These are phyloP conservation scores for Zhengitettix transpicula DNA, from an alignment of 2,888 invertebrate genomes.

Conservation along the genomic window DNA sequence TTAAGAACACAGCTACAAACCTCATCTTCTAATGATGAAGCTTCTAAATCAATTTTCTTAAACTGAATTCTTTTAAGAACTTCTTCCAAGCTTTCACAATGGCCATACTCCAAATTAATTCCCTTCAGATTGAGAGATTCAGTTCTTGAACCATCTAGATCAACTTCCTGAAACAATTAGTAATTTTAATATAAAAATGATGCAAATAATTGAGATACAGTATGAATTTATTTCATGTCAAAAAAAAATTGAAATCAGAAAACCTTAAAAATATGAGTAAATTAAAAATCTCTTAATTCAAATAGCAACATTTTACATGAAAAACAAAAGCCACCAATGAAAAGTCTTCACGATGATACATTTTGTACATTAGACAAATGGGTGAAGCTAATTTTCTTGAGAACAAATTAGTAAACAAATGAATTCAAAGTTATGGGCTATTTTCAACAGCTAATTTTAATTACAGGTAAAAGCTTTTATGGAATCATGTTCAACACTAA, in stretches of 20 bases:
- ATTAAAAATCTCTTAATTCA: not conserved
- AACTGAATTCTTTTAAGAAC: slow-evolving; percentile 64
- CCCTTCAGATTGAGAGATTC: slow-evolving; percentile 40
- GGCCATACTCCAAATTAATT: slow-evolving; percentile 43
- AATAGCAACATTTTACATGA: not conserved
- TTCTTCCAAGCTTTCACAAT: slow-evolving; percentile 70
- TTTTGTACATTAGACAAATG: too few relatives aligned
- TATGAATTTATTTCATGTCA: not conserved
- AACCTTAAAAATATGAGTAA: not conserved
- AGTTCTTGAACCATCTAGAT: slow-evolving; percentile 32
- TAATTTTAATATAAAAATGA: slow-evolving; percentile 11
- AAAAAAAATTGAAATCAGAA: not conserved
- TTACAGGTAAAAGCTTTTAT: too few relatives aligned
- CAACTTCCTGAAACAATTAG: slow-evolving; percentile 23
- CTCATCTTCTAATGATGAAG: slow-evolving; percentile 52
- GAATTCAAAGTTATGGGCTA: too few relatives aligned
- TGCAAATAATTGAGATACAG: not conserved
- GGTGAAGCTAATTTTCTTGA: too few relatives aligned
- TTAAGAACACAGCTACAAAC: slow-evolving; percentile 28
- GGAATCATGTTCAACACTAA: too few relatives aligned
- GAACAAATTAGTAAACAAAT: too few relatives aligned
- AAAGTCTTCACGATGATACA: too few relatives aligned
- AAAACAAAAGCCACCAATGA: not conserved
- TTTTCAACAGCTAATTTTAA: too few relatives aligned
- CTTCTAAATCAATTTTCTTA: slow-evolving; percentile 47